phyloP scores from a whole-genome alignment of 2,888 invertebrate genomes.

The Lycophotia porphyrea region DNA sequence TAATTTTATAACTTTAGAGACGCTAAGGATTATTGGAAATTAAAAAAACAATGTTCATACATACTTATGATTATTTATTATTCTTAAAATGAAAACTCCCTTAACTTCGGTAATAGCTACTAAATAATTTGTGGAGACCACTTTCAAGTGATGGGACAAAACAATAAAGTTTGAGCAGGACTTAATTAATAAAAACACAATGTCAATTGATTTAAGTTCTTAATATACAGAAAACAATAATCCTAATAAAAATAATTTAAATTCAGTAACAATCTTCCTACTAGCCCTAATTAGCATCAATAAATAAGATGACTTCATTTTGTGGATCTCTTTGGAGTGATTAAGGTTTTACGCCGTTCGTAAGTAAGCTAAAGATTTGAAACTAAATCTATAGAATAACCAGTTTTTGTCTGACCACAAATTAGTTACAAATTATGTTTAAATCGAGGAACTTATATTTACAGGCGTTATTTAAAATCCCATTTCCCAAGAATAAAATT shows the following conservation, averaged over 20 bases:
- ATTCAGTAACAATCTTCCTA: conserved; percentile 85
- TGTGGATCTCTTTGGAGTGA: conserved; percentile 82
- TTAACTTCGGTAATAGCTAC: conserved; percentile 80
- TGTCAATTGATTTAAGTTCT: conserved; percentile 82
- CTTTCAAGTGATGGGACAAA: conserved; percentile 70
- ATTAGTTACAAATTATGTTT: conserved; percentile 55
- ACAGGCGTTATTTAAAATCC: conserved; percentile 63
- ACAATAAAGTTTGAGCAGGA: conserved; percentile 83
- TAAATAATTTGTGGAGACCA: conserved; percentile 79
- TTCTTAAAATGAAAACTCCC: conserved; percentile 84
- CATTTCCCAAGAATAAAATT: conserved; percentile 62
- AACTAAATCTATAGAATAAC: conserved; percentile 57
- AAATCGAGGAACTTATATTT: conserved; percentile 54
- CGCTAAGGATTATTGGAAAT: conserved; percentile 25
- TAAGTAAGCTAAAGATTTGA: conserved; percentile 61
- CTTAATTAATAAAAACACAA: conserved; percentile 81
- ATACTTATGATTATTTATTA: conserved; percentile 87
- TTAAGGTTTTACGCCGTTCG: conserved; percentile 66
- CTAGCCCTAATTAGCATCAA: conserved; percentile 86
- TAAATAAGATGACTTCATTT: conserved; percentile 88
- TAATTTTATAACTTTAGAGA: background rate
- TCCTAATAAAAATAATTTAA: conserved; percentile 86
- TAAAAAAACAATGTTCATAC: conserved; percentile 68
- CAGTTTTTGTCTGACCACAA: conserved; percentile 56
- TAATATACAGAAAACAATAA: conserved; percentile 88